Percentiles rank a stretch among this genome's conserved stretches.
phyloP scores from a whole-genome alignment of 1,140 invertebrate species.

The Penaeus vannamei region DNA sequence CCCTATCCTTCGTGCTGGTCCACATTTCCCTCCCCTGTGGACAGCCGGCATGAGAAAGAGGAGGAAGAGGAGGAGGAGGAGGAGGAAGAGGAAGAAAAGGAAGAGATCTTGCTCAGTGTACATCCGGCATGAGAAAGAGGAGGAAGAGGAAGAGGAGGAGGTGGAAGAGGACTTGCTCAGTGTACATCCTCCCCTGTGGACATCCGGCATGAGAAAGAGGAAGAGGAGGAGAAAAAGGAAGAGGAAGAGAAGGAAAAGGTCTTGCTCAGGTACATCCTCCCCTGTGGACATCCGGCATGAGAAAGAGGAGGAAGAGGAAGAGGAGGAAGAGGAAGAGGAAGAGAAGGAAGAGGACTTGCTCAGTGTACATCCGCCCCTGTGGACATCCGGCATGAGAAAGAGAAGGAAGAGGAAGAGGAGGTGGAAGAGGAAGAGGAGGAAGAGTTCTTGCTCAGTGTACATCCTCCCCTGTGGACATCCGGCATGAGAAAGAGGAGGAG shows the following conservation, averaged over 20 bases:
- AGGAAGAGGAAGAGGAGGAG: slow-evolving; percentile 47
- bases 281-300: too few relatives aligned
- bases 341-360: neutral
- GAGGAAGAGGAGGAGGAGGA: slow-evolving; percentile 17
- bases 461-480: too few relatives aligned
- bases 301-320: neutral
- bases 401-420: slow-evolving; percentile 45
- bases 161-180: slow-evolving; percentile 24
- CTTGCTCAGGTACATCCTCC: neutral
- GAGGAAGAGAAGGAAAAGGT: slow-evolving; percentile 46
- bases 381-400: slow-evolving; percentile 32
- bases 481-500: slow-evolving; percentile 35
- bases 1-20: too few relatives aligned
- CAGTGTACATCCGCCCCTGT: too few relatives aligned
- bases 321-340: neutral
- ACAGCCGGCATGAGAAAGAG: neutral
- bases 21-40: too few relatives aligned
- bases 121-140: slow-evolving; percentile 29
- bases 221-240: slow-evolving; percentile 42
- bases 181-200: too few relatives aligned
- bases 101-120: neutral
- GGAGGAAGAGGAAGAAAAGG: neutral
- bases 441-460: too few relatives aligned
- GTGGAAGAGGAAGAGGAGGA: slow-evolving; percentile 28
- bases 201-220: slow-evolving; percentile 21